phyloP scores from a whole-genome alignment of 37 sponge, comb jelly and placozoan genomes.

The Petrosia ficiformis region DNA sequence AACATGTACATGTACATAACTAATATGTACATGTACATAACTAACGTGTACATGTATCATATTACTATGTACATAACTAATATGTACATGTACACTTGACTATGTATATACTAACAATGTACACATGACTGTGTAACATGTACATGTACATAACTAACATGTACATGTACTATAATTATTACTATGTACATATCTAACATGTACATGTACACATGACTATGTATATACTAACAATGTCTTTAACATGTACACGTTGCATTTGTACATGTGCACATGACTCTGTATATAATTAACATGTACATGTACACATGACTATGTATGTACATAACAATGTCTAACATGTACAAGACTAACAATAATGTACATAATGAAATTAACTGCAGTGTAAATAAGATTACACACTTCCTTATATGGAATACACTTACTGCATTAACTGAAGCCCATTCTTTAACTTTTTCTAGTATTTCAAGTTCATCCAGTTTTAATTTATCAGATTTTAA shows the following conservation, averaged over 20 bases:
- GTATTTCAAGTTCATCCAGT: conserved; percentile 89
- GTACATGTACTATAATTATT: not conserved
- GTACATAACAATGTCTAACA: not conserved
- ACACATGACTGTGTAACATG: conserved; percentile 4
- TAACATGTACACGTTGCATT: conserved; percentile 8
- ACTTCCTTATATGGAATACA: no score
- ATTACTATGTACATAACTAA: not conserved
- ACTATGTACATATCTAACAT: not conserved
- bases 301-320: not conserved
- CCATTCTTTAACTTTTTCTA: conserved; percentile 94
- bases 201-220: not conserved
- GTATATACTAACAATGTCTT: no score
- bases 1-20: no score
- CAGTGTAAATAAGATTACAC: no score
- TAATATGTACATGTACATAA: no score
- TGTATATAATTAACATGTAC: not conserved
- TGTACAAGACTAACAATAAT: not conserved
- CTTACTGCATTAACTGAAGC: conserved; percentile 91
- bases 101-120: not conserved
- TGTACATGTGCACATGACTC: not conserved
- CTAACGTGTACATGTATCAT: no score
- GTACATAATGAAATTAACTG: not conserved
- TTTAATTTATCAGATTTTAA: conserved; percentile 80
- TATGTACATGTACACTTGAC: conserved; percentile 1
- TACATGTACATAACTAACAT: conserved; percentile 8